Evolutionary conservation across 2,797 vertebrate genomes (phyloP), one percentile per base, ranked within the genome.

Genomic region (Chelidonichthys spinosus): DNA sequence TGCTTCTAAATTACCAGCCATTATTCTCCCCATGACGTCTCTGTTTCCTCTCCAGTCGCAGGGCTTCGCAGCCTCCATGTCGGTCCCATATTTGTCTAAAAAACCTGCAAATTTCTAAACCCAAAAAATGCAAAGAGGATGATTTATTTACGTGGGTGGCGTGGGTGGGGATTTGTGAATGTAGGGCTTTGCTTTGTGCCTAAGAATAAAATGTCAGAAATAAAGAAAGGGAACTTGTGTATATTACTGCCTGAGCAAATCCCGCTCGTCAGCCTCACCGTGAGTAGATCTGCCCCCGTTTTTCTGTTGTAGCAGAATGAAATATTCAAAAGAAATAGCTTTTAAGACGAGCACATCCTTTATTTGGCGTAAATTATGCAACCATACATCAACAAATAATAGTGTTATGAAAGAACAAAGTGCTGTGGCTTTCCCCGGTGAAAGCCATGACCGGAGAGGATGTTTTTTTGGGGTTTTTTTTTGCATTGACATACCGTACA

Each of bases 281-380:
- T 71, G 72, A 78, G 77, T 65, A 68, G 74, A 72, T 61, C 36
- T 37, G 44, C 18, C 63, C 47, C 64, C n/a, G 63, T 76, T 73
- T 67, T 77, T 82, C 50, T 66, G 25, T 25, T 84, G 69, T 69
- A 59, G 62, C 66, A 66, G 46, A 81, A 91, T 93, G 36, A 93
- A 94, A 92, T 90, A 93, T 92, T 92, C 77, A 91, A 37, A 55
- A 66, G 76, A 78, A 83, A 69, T 54, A 62, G 79, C 87, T 93
- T 91, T 92, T 83, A 90, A 25, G 84, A 87, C 69, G 49, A 69
- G 72, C 2, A 1, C 59, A 37, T 42, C 55, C 52, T 85, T 89
- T 87, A 88, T 90, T 84, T 84, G 62, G 76, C 50, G 65, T 91
- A 63, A 89, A 88, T 93, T 88, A 92, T 91, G 83, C 73, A 89